Evolutionary conservation across 2,113 vertebrate species (phyloP).

Genomic region (Erythrocercus mccallii): DNA sequence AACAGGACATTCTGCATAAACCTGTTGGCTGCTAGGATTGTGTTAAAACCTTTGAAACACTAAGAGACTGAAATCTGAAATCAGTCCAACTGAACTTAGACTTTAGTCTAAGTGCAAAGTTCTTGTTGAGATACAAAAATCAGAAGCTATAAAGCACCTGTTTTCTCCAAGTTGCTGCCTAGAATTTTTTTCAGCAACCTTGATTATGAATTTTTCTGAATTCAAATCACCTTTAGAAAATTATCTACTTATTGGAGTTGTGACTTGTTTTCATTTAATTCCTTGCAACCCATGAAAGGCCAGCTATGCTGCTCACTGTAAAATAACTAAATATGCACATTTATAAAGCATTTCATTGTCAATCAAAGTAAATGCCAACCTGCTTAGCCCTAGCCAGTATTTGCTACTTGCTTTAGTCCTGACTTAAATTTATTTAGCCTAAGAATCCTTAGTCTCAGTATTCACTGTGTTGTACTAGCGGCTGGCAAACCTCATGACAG

Average conservation of each 20-base stretch:
- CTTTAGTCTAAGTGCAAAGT: not conserved
- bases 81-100: too few species aligned
- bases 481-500: not conserved
- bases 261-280: not conserved
- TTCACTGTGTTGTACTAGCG: not conserved
- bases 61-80: not conserved
- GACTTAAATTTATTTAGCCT: not conserved
- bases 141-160: not conserved
- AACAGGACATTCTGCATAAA: not conserved
- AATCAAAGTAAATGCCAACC: not conserved
- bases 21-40: not conserved
- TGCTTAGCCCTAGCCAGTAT: not conserved
- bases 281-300: not conserved
- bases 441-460: not conserved
- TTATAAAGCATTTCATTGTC: not conserved
- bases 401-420: not conserved
- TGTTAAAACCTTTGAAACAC: not conserved
- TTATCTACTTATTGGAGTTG: not conserved
- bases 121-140: not conserved
- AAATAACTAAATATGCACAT: not conserved
- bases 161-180: not conserved
- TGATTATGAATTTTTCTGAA: not conserved
- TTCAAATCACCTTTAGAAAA: not conserved
- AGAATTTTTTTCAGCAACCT: not conserved
- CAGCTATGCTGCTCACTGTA: not conserved